Base-by-base conservation (phyloP, 2,797 vertebrate genomes). In the Chaunax sp. region DNA sequence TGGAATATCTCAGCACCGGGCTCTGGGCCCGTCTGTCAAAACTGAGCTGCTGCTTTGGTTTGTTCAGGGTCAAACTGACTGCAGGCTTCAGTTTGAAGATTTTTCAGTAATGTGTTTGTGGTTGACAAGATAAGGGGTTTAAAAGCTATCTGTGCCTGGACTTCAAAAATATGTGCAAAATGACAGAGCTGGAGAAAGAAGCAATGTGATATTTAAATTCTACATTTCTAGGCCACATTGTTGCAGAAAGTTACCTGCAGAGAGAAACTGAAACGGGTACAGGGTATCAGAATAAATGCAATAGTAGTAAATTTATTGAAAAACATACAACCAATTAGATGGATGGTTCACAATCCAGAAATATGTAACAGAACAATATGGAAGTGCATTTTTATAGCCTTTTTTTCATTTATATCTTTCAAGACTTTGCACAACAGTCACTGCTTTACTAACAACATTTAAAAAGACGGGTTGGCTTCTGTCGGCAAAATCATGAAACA, bases 221-320 rank as follows among this genome's bases (percentile, higher is more conserved):
- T 9, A 18, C 19, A 40, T 37, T 33, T 62, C 41, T 20, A 35
- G 15, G 40, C n/a, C 23, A 47, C 19, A 44, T 5, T 8, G 16
- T 2, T 37, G 37, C 20, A 30, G 65, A 52, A 13, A 5, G 26
- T 18, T 11, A 1, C 22, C 37, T 50, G 2, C 11, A 1, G 25
- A 35, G n/a, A 64, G 12, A 78, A 59, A 66, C 0, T 15, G 12
- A 38, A 62, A 47, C 28, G 53, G 70, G 55, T 53, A 7, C 40
- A 35, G 20, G 25, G 38, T 22, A 18, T 67, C 65, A 43, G 52
- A 63, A 78, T 45, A 81, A 85, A 80, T 83, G 78, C 81, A 93
- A 93, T 93, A 93, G 91, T 94, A 94, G 89, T 93, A 93, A 93
- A 93, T 94, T 94, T 93, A 94, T 94, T 94, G 92, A 92, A 91